Conservation (phyloP, 92 coral and sea anemone genomes). For the Actinernus sp. region DNA sequence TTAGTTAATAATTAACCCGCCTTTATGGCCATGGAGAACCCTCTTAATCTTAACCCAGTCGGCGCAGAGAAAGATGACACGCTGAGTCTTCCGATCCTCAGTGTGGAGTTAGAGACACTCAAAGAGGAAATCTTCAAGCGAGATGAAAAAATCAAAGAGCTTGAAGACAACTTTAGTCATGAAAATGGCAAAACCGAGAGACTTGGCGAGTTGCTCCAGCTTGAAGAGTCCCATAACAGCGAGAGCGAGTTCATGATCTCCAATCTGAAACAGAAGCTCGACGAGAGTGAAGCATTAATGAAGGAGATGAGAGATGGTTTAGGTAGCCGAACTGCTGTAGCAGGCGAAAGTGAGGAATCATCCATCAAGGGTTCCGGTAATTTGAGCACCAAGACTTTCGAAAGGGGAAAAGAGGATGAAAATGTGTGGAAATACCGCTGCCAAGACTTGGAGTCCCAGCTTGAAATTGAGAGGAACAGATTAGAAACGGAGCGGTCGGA, state of each 20-base stretch:
- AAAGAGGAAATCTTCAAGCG: constrained; percentile 45
- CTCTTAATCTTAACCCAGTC: too few species aligned
- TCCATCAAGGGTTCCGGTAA: background rate
- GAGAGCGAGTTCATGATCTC: constrained; percentile 14
- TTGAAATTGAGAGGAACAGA: constrained; percentile 1
- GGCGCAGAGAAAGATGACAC: constrained; percentile 20
- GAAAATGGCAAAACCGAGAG: constrained; percentile 57
- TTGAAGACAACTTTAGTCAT: constrained; percentile 52
- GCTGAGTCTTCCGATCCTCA: background rate
- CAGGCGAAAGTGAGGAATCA: background rate
- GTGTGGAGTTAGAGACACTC: constrained; percentile 24
- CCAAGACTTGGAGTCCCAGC: constrained; percentile 17
- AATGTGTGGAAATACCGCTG: constrained; percentile 19
- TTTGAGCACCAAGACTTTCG: background rate
- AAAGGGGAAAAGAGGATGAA: background rate
- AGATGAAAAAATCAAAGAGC: constrained; percentile 53
- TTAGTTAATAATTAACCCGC: too few species aligned
- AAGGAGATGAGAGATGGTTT: constrained; percentile 11
- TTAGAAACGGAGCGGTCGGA: constrained; percentile 4
- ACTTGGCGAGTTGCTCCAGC: constrained; percentile 37
- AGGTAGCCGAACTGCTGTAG: background rate
- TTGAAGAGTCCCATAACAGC: constrained; percentile 36
- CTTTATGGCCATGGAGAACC: too few species aligned
- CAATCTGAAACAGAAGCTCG: constrained; percentile 11
- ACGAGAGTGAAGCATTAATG: constrained; percentile 16